These are phyloP conservation scores for Unio delphinus DNA, from an alignment of 2,888 invertebrate genomes.

Conservation along the genomic window DNA sequence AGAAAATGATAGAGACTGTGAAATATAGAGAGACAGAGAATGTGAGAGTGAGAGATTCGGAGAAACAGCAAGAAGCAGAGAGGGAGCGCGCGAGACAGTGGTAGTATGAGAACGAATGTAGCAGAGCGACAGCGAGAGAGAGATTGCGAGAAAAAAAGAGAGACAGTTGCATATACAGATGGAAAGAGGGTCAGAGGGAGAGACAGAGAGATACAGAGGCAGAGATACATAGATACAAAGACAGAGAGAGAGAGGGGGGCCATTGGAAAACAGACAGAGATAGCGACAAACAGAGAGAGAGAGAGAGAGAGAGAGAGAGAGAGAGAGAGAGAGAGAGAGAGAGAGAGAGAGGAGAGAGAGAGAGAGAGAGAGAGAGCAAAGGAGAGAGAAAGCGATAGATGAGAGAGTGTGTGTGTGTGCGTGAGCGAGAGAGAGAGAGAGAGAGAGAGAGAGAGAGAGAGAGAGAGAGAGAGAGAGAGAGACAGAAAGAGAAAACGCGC, in stretches of 20 bases:
- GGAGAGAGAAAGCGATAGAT: background rate
- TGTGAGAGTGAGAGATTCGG: background rate
- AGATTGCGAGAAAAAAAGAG: background rate
- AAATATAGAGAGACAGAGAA: background rate
- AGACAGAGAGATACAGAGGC: background rate
- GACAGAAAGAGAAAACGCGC: background rate
- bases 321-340: slow-evolving; percentile 1
- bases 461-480: background rate
- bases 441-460: slow-evolving; percentile 3
- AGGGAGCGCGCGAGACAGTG: background rate
- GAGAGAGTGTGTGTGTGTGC: background rate
- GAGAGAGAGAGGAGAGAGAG: background rate
- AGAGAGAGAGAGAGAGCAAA: background rate
- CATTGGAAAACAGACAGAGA: too few relatives aligned
- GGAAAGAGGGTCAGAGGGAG: background rate
- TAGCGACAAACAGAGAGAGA: too few relatives aligned
- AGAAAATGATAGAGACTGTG: background rate
- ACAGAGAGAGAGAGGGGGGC: too few relatives aligned
- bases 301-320: slow-evolving; percentile 1
- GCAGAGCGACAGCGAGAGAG: background rate
- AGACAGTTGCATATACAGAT: background rate
- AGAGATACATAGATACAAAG: background rate
- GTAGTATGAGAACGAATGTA: background rate
- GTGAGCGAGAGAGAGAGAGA: background rate
- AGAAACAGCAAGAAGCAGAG: background rate